phyloP scores from a whole-genome alignment of 2,888 invertebrate species.

The Hirtodrosophila alboralis region DNA sequence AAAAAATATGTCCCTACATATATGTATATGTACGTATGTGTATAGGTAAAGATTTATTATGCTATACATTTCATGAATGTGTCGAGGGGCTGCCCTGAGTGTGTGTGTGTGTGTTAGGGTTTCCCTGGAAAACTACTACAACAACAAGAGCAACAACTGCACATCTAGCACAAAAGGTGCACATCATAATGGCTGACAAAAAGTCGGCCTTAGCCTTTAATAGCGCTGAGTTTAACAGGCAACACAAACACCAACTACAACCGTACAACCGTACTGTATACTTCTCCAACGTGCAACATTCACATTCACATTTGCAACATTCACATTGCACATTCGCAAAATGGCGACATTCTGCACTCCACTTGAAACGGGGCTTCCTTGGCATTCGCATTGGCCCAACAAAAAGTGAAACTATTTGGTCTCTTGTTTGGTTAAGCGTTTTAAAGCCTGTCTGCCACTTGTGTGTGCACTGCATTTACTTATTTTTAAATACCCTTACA shows the following conservation, averaged over 20 bases:
- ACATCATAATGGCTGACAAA: constrained; percentile 80
- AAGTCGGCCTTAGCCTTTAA: constrained; percentile 80
- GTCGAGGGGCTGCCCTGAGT: constrained; percentile 43
- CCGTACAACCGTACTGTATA: constrained; percentile 42
- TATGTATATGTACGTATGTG: constrained; percentile 23
- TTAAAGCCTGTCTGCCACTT: constrained; percentile 65
- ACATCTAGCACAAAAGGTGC: constrained; percentile 66
- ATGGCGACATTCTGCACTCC: constrained; percentile 71
- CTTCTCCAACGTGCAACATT: constrained; percentile 16
- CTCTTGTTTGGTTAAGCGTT: constrained; percentile 75
- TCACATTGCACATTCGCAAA: constrained; percentile 49
- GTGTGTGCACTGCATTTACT: constrained; percentile 27
- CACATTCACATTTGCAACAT: constrained; percentile 32
- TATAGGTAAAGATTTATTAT: constrained; percentile 76
- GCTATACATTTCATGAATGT: constrained; percentile 79
- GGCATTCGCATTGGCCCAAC: constrained; percentile 59
- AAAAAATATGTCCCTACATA: constrained; percentile 55
- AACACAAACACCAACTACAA: constrained; percentile 68
- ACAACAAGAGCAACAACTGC: constrained; percentile 40
- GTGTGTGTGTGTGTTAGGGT: constrained; percentile 53
- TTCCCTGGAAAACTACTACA: constrained; percentile 74
- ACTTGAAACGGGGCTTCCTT: constrained; percentile 62
- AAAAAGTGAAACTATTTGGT: constrained; percentile 74
- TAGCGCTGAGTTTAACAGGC: constrained; percentile 77
- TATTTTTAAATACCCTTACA: not conserved